Conservation (phyloP, 2,888 invertebrate genomes). For the Pseudeuparius sepicola region DNA sequence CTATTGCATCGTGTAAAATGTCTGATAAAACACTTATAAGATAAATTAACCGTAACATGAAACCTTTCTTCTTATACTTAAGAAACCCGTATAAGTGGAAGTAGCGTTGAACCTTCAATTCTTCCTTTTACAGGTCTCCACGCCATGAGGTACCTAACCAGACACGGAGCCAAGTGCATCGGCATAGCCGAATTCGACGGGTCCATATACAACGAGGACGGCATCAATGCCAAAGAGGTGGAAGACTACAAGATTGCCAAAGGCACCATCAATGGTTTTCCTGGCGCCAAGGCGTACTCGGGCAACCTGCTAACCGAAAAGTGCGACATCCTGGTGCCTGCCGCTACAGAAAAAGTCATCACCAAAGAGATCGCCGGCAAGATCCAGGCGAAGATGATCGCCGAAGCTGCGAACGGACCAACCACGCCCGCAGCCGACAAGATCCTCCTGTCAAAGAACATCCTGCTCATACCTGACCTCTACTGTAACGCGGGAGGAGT, state of each 20-base stretch:
- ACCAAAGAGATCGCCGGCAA: slow-evolving; percentile 78
- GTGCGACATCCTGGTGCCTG: slow-evolving; percentile 94
- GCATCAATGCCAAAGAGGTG: slow-evolving; percentile 75
- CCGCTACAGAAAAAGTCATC: slow-evolving; percentile 90
- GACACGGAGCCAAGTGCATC: slow-evolving; percentile 85
- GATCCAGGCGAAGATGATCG: slow-evolving; percentile 86
- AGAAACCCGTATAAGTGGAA: too few relatives aligned
- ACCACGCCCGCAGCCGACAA: slow-evolving; percentile 91
- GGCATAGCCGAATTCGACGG: slow-evolving; percentile 87
- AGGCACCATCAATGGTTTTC: slow-evolving; percentile 70
- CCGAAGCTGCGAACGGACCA: slow-evolving; percentile 95
- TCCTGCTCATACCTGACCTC: slow-evolving; percentile 84
- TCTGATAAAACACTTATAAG: too few relatives aligned
- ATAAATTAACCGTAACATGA: too few relatives aligned
- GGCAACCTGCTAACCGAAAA: slow-evolving; percentile 72
- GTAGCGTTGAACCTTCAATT: too few relatives aligned
- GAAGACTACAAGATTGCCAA: slow-evolving; percentile 78
- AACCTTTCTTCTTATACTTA: too few relatives aligned
- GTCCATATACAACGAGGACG: slow-evolving; percentile 74
- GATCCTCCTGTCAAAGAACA: slow-evolving; percentile 76
- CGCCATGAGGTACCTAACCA: slow-evolving; percentile 62
- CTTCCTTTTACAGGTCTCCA: too few relatives aligned
- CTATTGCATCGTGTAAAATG: too few relatives aligned
- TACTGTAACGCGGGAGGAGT: slow-evolving; percentile 90
- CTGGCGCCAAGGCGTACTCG: slow-evolving; percentile 77